Conservation (phyloP, 2,113 vertebrate genomes). For the Actenoides lindsayi region DNA sequence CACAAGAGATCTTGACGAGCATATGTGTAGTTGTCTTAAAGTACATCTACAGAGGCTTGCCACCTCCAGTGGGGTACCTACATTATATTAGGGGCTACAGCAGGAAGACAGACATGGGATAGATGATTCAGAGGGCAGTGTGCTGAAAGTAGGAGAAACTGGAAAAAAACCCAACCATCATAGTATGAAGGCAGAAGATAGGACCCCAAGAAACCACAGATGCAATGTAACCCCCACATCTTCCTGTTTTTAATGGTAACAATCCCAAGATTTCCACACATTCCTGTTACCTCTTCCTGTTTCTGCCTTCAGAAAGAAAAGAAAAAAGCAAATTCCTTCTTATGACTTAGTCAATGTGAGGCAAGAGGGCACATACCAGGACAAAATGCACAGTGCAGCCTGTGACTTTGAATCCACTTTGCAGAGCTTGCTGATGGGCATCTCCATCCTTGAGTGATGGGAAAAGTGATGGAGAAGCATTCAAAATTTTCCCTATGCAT, state of each 20-base stretch:
- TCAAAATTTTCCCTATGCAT: conserved; percentile 85
- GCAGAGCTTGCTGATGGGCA: conserved; percentile 77
- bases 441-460: conserved; percentile 79
- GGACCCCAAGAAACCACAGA: not conserved
- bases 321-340: not conserved
- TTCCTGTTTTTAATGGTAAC: not conserved
- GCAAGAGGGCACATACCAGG: conserved; percentile 76
- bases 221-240: not conserved
- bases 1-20: not conserved
- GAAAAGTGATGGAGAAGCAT: conserved; percentile 85
- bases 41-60: not conserved
- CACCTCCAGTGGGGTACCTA: not conserved
- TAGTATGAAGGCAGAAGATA: not conserved
- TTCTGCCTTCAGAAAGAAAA: not conserved
- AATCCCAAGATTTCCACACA: not conserved
- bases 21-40: not conserved
- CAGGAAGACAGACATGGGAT: fast-evolving
- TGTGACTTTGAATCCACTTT: conserved; percentile 71
- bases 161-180: not conserved
- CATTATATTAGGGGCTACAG: not conserved
- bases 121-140: not conserved
- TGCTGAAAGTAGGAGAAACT: not conserved
- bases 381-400: conserved; percentile 90
- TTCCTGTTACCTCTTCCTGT: not conserved
- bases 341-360: not conserved